Conservation (phyloP, 1,140 invertebrate genomes). For the Drosophila sp. region DNA sequence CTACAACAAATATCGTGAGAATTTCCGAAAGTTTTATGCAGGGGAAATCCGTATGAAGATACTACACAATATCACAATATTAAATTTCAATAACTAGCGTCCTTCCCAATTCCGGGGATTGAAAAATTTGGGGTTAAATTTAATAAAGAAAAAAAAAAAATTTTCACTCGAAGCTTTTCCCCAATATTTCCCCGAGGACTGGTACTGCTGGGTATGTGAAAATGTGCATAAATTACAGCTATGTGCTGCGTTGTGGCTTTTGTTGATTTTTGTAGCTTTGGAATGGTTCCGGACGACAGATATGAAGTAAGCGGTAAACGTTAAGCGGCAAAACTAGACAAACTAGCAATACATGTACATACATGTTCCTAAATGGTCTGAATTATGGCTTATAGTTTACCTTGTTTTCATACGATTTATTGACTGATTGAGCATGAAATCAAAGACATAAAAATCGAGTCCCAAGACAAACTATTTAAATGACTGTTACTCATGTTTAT, state of each 20-base stretch:
- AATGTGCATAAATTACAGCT: constrained; percentile 50
- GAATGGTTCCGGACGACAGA: constrained; percentile 11
- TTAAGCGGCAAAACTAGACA: constrained; percentile 5
- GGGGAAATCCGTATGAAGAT: too few relatives aligned
- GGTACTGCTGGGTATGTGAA: not conserved
- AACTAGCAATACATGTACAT: constrained; percentile 17
- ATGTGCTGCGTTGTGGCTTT: constrained; percentile 19
- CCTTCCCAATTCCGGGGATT: too few relatives aligned
- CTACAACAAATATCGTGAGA: too few relatives aligned
- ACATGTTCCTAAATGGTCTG: constrained; percentile 4
- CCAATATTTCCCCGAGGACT: too few relatives aligned
- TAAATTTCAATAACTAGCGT: too few relatives aligned
- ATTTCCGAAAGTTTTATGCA: too few relatives aligned
- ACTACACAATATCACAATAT: too few relatives aligned
- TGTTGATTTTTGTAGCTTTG: constrained; percentile 48
- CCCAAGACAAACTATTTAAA: constrained; percentile 17
- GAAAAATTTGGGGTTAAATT: too few relatives aligned
- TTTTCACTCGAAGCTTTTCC: too few relatives aligned
- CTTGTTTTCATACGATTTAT: constrained; percentile 10
- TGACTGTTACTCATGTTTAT: not conserved
- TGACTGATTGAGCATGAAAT: not conserved
- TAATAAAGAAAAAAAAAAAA: too few relatives aligned
- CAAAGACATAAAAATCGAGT: constrained; percentile 25
- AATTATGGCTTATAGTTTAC: constrained; percentile 21
- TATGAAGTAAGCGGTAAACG: not conserved